These are phyloP conservation scores for Hirundo rustica DNA, from an alignment of 2,797 vertebrate species.

Conservation along the genomic window DNA sequence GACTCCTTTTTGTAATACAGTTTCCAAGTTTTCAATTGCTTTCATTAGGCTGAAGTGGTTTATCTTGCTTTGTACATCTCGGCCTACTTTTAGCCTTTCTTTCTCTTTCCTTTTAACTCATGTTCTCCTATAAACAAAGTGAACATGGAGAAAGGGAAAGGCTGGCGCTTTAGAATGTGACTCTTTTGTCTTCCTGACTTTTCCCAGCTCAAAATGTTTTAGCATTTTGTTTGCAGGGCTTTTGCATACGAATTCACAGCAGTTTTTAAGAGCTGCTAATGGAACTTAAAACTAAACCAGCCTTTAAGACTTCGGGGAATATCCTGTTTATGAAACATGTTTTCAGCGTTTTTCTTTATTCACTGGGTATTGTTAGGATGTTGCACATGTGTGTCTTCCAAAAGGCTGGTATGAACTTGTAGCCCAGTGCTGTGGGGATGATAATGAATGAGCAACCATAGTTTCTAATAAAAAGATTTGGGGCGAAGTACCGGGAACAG, in stretches of 20 bases:
- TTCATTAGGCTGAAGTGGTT: not conserved
- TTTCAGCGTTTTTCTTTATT: not conserved
- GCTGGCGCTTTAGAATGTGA: not conserved
- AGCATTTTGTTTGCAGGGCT: not conserved
- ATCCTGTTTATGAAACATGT: not conserved
- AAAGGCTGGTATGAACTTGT: not conserved
- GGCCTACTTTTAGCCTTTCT: not conserved
- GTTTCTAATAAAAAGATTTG: not conserved
- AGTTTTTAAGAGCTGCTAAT: conserved; percentile 18
- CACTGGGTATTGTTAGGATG: not conserved
- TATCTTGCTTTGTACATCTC: not conserved
- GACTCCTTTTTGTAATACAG: not conserved
- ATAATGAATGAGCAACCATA: not conserved
- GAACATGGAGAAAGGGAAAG: not conserved
- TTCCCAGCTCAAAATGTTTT: not conserved
- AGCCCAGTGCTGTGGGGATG: not conserved
- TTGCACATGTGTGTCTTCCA: not conserved
- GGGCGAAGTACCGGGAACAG: not conserved
- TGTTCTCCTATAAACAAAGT: not conserved
- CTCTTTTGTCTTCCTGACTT: not conserved
- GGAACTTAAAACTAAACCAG: not conserved
- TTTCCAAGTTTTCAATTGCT: not conserved
- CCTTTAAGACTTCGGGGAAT: not conserved
- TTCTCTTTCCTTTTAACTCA: not conserved
- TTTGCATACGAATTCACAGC: not conserved